These are phyloP conservation scores for Tragelaphus buxtoni DNA, from an alignment of 2,113 vertebrate species.

Conservation along the genomic window DNA sequence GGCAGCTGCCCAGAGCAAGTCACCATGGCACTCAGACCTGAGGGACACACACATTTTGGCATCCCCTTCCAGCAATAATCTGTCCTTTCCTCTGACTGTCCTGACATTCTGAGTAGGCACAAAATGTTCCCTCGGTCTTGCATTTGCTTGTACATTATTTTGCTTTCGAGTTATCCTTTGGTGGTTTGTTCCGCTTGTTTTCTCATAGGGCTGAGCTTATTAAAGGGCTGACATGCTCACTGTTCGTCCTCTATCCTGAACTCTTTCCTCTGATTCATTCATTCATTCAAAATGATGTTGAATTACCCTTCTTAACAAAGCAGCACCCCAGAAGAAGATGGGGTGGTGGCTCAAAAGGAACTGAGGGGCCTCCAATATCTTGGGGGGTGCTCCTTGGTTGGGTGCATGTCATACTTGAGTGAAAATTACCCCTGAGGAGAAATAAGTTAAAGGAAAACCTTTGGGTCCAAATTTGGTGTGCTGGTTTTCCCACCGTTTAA, in stretches of 20 bases:
- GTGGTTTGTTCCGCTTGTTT: background rate
- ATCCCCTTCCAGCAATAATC: background rate
- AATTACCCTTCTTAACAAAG: background rate
- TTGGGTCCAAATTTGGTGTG: background rate
- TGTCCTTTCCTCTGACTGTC: background rate
- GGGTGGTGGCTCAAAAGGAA: background rate
- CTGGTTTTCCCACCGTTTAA: background rate
- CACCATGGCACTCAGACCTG: background rate
- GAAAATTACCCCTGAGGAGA: background rate
- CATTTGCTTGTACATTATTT: background rate
- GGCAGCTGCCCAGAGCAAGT: background rate
- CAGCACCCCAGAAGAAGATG: background rate
- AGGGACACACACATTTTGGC: background rate
- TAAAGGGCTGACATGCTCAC: background rate
- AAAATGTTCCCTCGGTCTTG: background rate
- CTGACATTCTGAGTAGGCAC: background rate
- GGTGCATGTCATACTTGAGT: background rate
- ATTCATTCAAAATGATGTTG: background rate
- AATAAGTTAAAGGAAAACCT: background rate
- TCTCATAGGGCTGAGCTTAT: background rate
- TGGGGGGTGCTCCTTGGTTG: background rate
- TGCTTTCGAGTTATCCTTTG: background rate
- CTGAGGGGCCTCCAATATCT: background rate
- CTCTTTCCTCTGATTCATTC: background rate
- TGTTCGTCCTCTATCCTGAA: background rate